Conservation (phyloP, 2,888 invertebrate genomes). For the Cryptocephalus primarius region DNA sequence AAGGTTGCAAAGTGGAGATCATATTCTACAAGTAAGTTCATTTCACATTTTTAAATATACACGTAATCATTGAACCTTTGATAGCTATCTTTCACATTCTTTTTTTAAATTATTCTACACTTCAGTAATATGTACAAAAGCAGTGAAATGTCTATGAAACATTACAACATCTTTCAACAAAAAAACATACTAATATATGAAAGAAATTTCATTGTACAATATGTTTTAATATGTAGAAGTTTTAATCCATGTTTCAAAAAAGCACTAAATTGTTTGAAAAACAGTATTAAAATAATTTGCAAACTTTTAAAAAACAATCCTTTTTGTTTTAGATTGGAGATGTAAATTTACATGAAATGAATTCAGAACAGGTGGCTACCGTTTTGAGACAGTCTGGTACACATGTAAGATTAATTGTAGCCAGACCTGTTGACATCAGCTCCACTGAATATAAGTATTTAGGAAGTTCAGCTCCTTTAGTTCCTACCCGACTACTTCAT, state of each 20-base stretch:
- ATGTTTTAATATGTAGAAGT: too few relatives aligned
- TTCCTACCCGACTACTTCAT: conserved; percentile 63
- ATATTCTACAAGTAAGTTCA: conserved; percentile 80
- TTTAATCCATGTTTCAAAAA: too few relatives aligned
- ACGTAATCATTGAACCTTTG: too few relatives aligned
- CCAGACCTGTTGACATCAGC: conserved; percentile 74
- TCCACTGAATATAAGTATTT: conserved; percentile 46
- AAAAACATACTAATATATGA: too few relatives aligned
- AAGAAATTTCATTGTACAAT: too few relatives aligned
- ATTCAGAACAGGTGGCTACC: conserved; percentile 93
- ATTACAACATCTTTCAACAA: too few relatives aligned
- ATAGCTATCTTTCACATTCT: too few relatives aligned
- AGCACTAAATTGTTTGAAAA: too few relatives aligned
- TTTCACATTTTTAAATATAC: conserved; percentile 20
- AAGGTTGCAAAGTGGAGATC: conserved; percentile 94
- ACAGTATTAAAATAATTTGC: too few relatives aligned
- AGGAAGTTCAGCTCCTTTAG: conserved; percentile 48
- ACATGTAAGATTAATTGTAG: conserved; percentile 89
- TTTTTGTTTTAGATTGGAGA: conserved; percentile 33
- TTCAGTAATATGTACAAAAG: too few relatives aligned
- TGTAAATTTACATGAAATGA: conserved; percentile 85
- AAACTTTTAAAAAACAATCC: not conserved
- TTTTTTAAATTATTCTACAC: too few relatives aligned
- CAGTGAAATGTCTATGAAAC: too few relatives aligned
- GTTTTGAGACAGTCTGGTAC: conserved; percentile 92